Evolutionary conservation across 64 coral and sea anemone genomes (phyloP), one percentile per base, ranked within the genome.

Genomic region (Porites lutea): DNA sequence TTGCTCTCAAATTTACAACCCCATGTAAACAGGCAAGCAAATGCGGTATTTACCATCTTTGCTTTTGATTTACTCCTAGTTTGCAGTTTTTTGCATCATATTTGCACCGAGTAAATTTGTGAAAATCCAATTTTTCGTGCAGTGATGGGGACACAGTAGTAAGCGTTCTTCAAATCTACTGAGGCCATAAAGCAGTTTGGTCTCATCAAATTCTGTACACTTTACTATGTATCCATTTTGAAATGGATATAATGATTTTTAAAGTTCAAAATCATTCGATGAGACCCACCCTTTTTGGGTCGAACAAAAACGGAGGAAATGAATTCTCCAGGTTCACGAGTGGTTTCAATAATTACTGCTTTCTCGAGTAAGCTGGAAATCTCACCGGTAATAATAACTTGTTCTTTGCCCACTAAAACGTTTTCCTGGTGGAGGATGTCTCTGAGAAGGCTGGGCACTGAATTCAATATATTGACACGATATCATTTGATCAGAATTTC

Each of bases 401-500:
- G 16, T 67, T 67, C 64, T 67, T 67, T 67, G 15, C 5, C 15
- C 64, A 67, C 64, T 82, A 82, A 11, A 82, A 21, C 60, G 50
- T 18, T 62, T 49, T 19, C 50, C 46, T 48, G 82, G 12, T 45
- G 18, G 82, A 21, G 47, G 13, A 20, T 70, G 46, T 20, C 48
- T 47, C 19, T 86, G 60, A 48, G 22, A 27, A 13, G 82, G 64
- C 45, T 45, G 4, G 12, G 60, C 69, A 15, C 48, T 16, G 20
- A 70, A 88, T 75, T 76, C 19, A 55, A 88, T 59, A 27, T 75
- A 55, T 88, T 88, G 86, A 0, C 86, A 71, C 14, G 52, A 55
- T 18, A 88, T 71, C 68, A 88, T 88, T 37, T 88, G 52, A 59
- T n/a, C n/a, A 88, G 71, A 55, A 88, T 63, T 47, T 77, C 86